Evolutionary conservation across 2,797 vertebrate genomes (phyloP).

Genomic region (Heteromormyrus szaboi): DNA sequence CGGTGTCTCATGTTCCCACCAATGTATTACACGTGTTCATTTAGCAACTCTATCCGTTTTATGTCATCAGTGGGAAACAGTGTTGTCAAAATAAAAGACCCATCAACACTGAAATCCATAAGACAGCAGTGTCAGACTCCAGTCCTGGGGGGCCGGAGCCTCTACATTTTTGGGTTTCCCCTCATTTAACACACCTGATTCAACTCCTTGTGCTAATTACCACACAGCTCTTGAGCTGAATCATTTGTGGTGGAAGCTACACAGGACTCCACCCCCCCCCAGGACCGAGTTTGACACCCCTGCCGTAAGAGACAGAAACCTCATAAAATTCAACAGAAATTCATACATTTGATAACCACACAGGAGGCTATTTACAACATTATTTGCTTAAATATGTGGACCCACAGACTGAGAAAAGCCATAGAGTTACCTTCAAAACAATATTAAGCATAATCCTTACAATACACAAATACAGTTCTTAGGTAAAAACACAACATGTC

Average conservation of each 20-base stretch:
- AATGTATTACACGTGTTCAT: not conserved
- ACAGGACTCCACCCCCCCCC: not conserved
- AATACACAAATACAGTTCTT: not conserved
- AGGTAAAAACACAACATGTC: not conserved
- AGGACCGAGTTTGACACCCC: not conserved
- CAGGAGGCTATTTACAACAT: not conserved
- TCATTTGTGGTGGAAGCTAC: not conserved
- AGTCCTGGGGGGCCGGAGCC: not conserved
- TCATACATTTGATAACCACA: not conserved
- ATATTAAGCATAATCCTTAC: not conserved
- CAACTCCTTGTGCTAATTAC: not conserved
- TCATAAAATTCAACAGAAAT: not conserved
- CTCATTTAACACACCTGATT: not conserved
- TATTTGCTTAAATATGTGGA: not conserved
- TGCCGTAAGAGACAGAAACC: not conserved
- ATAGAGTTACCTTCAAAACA: not conserved
- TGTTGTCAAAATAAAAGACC: not conserved
- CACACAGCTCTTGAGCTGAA: not conserved
- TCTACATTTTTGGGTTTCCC: not conserved
- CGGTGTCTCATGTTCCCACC: not conserved
- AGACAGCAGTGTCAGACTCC: not conserved
- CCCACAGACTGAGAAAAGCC: not conserved
- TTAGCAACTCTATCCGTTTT: not conserved
- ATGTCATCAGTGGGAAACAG: not conserved
- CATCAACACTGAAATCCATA: not conserved